Conservation (phyloP, 2,888 invertebrate genomes). For the Ctenicera cuprea region DNA sequence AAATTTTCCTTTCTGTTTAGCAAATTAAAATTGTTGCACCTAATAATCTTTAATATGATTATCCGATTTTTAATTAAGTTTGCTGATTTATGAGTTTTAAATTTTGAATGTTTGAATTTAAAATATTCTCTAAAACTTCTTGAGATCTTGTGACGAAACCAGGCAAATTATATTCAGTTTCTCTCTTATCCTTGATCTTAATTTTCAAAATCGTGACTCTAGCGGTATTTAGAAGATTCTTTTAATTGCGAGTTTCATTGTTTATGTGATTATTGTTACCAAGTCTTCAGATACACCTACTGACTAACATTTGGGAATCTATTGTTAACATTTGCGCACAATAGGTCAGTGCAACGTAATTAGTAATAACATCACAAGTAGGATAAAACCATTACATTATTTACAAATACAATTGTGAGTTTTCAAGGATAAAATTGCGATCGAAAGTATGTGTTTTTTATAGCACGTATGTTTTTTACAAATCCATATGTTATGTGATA, state of each 20-base stretch:
- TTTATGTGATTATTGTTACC: background rate
- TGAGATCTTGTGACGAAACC: too few relatives aligned
- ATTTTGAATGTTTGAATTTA: too few relatives aligned
- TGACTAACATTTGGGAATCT: background rate
- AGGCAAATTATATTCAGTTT: too few relatives aligned
- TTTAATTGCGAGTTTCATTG: background rate
- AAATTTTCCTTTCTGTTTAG: too few relatives aligned
- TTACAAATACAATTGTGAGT: background rate
- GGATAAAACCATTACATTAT: background rate
- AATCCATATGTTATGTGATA: too few relatives aligned
- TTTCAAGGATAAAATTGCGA: background rate
- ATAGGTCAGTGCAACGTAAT: background rate
- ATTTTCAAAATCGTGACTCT: background rate
- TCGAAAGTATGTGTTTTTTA: background rate
- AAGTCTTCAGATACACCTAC: constrained; percentile 1
- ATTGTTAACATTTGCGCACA: background rate
- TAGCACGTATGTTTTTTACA: background rate
- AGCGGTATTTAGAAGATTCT: background rate
- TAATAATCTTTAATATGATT: too few relatives aligned
- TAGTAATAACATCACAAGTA: background rate
- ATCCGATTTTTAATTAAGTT: too few relatives aligned
- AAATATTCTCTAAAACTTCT: too few relatives aligned
- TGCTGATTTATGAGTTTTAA: too few relatives aligned
- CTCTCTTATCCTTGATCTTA: background rate
- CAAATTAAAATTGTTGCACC: too few relatives aligned